Conservation (phyloP, 2,888 invertebrate species). For the Clanis bilineata region DNA sequence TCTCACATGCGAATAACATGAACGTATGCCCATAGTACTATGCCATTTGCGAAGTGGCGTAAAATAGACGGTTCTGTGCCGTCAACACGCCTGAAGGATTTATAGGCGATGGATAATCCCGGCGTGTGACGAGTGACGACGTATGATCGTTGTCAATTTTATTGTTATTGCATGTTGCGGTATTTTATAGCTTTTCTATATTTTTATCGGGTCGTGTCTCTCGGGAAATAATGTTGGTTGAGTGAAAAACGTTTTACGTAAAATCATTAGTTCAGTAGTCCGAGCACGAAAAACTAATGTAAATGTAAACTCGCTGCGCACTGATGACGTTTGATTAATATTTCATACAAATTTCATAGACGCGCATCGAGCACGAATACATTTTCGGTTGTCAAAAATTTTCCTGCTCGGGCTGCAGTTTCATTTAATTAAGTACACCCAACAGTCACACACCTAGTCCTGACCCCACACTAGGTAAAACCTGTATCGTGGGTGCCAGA, state of each 20-base stretch:
- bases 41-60: constrained; percentile 7
- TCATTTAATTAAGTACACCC: too few species aligned
- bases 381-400: too few species aligned
- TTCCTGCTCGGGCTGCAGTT: too few species aligned
- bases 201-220: neutral
- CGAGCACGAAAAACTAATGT: too few species aligned
- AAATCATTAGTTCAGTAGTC: neutral
- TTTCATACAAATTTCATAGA: too few species aligned
- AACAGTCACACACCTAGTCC: too few species aligned
- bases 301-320: too few species aligned
- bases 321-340: too few species aligned
- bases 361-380: too few species aligned
- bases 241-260: neutral
- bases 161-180: constrained; percentile 25
- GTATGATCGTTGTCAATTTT: constrained; percentile 28
- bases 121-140: constrained; percentile 16
- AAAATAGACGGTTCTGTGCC: constrained; percentile 31
- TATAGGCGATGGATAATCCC: constrained; percentile 36
- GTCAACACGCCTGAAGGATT: constrained; percentile 30
- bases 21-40: neutral
- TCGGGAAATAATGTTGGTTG: neutral
- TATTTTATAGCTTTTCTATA: constrained; percentile 25
- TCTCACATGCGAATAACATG: neutral
- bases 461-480: too few species aligned
- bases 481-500: too few species aligned